Conservation (phyloP, 1,140 invertebrate species). For the Plutomurus gul region DNA sequence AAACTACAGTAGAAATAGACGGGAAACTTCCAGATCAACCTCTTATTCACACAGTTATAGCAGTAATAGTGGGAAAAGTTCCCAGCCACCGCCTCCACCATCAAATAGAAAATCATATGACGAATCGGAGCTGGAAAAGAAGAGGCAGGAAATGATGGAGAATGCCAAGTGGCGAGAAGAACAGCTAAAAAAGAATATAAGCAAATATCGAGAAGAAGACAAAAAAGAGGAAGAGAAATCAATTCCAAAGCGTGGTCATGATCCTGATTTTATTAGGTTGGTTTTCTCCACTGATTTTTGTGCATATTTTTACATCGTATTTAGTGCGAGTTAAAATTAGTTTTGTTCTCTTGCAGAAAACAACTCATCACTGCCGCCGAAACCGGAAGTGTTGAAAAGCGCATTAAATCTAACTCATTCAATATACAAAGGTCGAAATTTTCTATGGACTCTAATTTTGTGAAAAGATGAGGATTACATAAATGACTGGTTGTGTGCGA, state of each 20-base stretch:
- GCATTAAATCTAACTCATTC: constrained; percentile 79
- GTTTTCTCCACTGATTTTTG: constrained; percentile 15
- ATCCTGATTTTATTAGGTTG: constrained; percentile 65
- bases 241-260: constrained; percentile 57
- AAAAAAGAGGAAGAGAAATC: constrained; percentile 63
- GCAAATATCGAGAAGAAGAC: constrained; percentile 67
- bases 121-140: constrained; percentile 72
- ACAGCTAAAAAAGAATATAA: constrained; percentile 68
- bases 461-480: constrained; percentile 60
- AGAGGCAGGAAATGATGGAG: constrained; percentile 78
- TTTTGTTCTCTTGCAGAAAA: constrained; percentile 61
- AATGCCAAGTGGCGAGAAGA: constrained; percentile 75
- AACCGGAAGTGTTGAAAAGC: constrained; percentile 69
- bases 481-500: neutral
- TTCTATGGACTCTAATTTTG: constrained; percentile 75
- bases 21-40: neutral
- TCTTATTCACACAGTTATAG: constrained; percentile 28
- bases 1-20: constrained; percentile 27
- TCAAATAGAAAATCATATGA: constrained; percentile 60
- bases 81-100: constrained; percentile 48
- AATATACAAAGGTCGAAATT: constrained; percentile 73
- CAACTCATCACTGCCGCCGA: constrained; percentile 71
- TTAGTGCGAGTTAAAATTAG: neutral
- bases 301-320: neutral
- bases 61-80: neutral